Evolutionary conservation across 53 echinoderm and acorn worm species (phyloP), one percentile per base, ranked within the genome.

Genomic region (Hippasteria phrygiana): DNA sequence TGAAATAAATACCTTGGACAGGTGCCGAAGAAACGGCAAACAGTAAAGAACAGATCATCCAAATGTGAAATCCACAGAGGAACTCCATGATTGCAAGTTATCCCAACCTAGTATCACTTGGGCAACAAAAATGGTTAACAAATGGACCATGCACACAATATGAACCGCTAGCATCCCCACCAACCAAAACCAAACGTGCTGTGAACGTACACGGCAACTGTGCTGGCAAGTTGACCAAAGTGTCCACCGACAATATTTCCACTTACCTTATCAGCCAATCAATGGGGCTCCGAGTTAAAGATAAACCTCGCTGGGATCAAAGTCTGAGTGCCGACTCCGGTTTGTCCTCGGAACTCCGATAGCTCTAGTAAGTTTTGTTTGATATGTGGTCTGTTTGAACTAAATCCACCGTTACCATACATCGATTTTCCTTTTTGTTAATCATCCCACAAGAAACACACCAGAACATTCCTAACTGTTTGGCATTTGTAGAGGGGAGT

Each of bases 281-380:
- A 79, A 40, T 55, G 55, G 18, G 46, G 37, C 79, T 59, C 2
- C 14, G 64, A 8, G 82, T 45, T 46, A 14, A 64, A 65, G 66
- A 82, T 27, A 64, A 82, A 64, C 64, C 40, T 28, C 43, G 6
- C 7, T 28, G 18, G 82, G 82, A 39, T 82, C 82, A 82, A 82
- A 82, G 82, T 82, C 82, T 66, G 32, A 0, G 32, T 75, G 13
- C 35, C 0, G 12, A 22, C 66, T 20, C 27, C 17, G 2, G 46
- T 28, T 16, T 29, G 8, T 37, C 33, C 31, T 63, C 14, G 36
- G 22, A 45, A 32, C 1, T 13, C 20, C 20, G 8, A 28, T 3
- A 45, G n/a, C 43, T 35, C 53, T 9, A 51, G 34, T 17, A 34
- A 29, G 43, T 63, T 29, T 65, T 65, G 66, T 46, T 42, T 65